Conservation (phyloP, 1,140 invertebrate species). For the Yoshiicerus persimilis region DNA sequence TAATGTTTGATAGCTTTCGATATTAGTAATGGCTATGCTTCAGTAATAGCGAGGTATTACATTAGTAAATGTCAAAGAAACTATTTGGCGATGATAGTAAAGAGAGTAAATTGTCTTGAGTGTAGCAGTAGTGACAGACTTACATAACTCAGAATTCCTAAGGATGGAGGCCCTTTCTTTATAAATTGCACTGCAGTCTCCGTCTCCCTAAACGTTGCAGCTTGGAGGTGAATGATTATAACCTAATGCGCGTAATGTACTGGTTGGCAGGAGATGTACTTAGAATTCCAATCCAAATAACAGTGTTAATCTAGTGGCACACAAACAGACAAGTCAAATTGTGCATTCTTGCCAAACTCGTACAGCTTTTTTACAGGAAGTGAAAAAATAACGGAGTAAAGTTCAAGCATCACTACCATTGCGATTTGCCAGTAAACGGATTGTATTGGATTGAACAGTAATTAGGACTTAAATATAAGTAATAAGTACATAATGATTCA, state of each 20-base stretch:
- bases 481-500: background rate
- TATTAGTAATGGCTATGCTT: too few relatives aligned
- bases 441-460: background rate
- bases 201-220: background rate
- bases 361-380: background rate
- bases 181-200: too few relatives aligned
- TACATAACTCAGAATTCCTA: too few relatives aligned
- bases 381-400: background rate
- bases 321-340: background rate
- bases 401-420: background rate
- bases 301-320: background rate
- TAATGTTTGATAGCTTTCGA: too few relatives aligned
- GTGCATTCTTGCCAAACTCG: background rate
- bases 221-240: background rate
- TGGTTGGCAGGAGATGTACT: background rate
- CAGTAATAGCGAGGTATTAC: too few relatives aligned
- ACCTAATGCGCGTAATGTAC: background rate
- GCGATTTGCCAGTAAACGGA: background rate
- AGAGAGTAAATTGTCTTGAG: too few relatives aligned
- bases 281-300: background rate
- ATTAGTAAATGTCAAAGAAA: too few relatives aligned
- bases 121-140: too few relatives aligned
- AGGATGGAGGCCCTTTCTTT: too few relatives aligned
- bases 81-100: too few relatives aligned
- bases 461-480: background rate